Base-by-base conservation (phyloP, 2,888 invertebrate genomes). In the Coremacera marginata region DNA sequence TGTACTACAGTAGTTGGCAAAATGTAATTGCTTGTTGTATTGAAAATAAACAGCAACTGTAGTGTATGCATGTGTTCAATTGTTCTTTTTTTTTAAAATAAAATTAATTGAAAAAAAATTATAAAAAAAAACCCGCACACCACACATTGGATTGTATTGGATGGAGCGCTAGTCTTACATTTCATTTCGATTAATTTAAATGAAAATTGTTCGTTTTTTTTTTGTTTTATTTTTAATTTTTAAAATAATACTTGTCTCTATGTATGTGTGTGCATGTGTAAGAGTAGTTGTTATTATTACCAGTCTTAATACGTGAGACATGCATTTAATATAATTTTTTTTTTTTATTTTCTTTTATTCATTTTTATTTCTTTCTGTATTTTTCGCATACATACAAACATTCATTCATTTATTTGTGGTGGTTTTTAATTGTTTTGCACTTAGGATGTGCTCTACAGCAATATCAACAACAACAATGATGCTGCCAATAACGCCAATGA, bases 371-470 rank as follows among this genome's bases (percentile, higher is more conserved):
- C 1, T 44, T 44, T 44, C 1, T 44, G 44, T 44, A 11, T 11
- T 44, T 44, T 44, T 44, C 44, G 11, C 44, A 44, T 44, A 44
- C 44, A 44, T 11, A 44, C 44, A 44, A 44, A 19, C 44, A 37
- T 67, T 67, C 19, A 37, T 67, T 67, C 67, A 37, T 67, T 67
- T 67, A 19, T 67, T 67, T 67, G 67, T 37, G 34, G 67, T 67
- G 8, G 37, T n/a, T 44, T 65, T 65, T 37, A 67, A 67, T 67
- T 67, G 67, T 67, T 67, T 67, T 67, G 67, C 37, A 67, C 67
- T 67, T 67, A 67, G 67, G 44, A 67, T 67, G 37, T 19, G 57
- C n/a, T 60, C 9, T 60, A 60, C 57, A 60, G 27, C 57, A 60
- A 60, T 37, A 67, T 11, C 19, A 60, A 60, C 25, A 60, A 25